Evolutionary conservation across 2,888 invertebrate genomes (phyloP).

Genomic region (Himalopsyche kuldschensis): DNA sequence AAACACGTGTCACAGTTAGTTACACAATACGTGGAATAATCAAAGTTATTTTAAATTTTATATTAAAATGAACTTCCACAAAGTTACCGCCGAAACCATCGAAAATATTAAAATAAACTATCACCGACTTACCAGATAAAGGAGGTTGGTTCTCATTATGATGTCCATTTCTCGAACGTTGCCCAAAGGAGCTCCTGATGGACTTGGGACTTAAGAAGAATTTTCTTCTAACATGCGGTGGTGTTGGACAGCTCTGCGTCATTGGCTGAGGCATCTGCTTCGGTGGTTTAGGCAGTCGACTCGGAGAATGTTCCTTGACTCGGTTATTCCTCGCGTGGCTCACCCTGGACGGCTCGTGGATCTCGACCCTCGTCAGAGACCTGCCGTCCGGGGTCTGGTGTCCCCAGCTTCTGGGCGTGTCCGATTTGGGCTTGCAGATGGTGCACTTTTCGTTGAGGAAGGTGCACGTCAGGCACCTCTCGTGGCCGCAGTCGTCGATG

Average conservation of each 20-base stretch:
- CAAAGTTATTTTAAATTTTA: too few relatives aligned
- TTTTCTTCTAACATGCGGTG: conserved; percentile 73
- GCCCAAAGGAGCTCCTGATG: conserved; percentile 75
- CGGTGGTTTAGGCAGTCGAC: conserved; percentile 63
- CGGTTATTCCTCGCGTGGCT: conserved; percentile 41
- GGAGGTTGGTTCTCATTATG: conserved; percentile 66
- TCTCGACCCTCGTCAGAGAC: conserved; percentile 29
- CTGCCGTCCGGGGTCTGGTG: conserved; percentile 33
- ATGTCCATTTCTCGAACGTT: conserved; percentile 49
- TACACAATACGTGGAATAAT: too few relatives aligned
- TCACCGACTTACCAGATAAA: conserved; percentile 73
- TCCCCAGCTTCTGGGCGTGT: conserved; percentile 32
- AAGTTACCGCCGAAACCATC: too few relatives aligned
- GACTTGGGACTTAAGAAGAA: conserved; percentile 83
- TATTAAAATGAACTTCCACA: too few relatives aligned
- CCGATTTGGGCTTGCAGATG: conserved; percentile 65
- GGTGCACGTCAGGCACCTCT: conserved; percentile 93
- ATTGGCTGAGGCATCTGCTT: conserved; percentile 62
- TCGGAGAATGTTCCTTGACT: conserved; percentile 47
- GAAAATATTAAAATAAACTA: too few relatives aligned
- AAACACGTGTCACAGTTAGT: too few relatives aligned
- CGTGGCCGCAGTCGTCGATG: conserved; percentile 95
- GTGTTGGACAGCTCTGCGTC: conserved; percentile 80
- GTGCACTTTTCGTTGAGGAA: conserved; percentile 91
- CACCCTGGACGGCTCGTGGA: conserved; percentile 29